Evolutionary conservation across 2,113 vertebrate species (phyloP).

Genomic region (Poecile atricapillus): DNA sequence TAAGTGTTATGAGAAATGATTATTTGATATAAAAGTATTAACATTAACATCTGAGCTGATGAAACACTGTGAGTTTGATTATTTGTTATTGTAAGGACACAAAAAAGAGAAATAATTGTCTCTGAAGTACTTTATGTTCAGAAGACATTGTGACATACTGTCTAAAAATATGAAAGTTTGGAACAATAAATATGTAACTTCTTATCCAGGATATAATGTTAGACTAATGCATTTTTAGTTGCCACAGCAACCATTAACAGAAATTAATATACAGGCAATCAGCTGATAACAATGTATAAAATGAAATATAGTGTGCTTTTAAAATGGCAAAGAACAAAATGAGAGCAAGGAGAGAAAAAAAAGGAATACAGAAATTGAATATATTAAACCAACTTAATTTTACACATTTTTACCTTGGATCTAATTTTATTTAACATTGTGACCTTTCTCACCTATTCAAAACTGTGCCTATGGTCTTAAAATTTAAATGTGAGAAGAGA

Average conservation of each 20-base stretch:
- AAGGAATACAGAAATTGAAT: neutral
- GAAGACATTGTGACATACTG: neutral
- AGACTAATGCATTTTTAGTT: neutral
- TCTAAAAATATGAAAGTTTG: neutral
- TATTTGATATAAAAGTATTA: neutral
- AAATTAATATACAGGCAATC: neutral
- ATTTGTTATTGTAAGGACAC: neutral
- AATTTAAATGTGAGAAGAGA: neutral
- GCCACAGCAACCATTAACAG: neutral
- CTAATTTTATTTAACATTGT: neutral
- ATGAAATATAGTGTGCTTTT: neutral
- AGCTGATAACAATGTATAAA: neutral
- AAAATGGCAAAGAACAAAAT: neutral
- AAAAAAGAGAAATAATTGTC: neutral
- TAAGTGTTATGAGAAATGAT: neutral
- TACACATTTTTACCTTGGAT: neutral
- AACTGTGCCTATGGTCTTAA: neutral
- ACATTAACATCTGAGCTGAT: neutral
- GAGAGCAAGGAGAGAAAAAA: rapidly evolving
- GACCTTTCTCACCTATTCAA: neutral
- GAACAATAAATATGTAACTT: neutral
- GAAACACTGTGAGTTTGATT: neutral
- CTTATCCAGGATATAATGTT: neutral
- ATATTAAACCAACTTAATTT: neutral
- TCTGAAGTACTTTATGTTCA: neutral